Conservation (phyloP, 2,113 vertebrate genomes). For the Caretta caretta region DNA sequence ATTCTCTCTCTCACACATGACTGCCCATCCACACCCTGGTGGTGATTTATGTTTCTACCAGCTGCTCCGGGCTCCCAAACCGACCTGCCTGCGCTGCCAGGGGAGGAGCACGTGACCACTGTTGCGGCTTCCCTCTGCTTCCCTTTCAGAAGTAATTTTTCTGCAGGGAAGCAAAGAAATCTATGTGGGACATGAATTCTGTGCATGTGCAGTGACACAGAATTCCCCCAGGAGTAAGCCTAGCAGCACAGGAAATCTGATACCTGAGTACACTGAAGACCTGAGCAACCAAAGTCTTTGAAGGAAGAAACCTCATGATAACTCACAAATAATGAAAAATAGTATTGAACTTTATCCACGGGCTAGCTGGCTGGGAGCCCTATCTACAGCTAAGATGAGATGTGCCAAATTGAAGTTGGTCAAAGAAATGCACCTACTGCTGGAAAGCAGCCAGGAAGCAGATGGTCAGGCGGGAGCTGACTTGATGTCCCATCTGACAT, state of each 20-base stretch:
- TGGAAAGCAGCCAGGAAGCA: background rate
- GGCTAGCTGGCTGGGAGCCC: background rate
- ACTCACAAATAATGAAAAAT: background rate
- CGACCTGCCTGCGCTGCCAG: too few species aligned
- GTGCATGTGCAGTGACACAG: too few species aligned
- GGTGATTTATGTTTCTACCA: too few species aligned
- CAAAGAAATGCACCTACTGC: background rate
- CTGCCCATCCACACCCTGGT: too few species aligned
- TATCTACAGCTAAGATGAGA: background rate
- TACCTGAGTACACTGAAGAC: background rate
- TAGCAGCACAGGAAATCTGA: background rate
- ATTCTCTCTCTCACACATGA: too few species aligned
- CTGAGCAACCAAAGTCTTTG: background rate
- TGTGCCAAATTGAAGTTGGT: background rate
- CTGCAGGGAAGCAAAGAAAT: too few species aligned
- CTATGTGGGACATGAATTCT: too few species aligned
- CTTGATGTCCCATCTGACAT: background rate
- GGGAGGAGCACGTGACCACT: too few species aligned
- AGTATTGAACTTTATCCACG: background rate
- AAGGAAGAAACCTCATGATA: background rate
- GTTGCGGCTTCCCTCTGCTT: too few species aligned
- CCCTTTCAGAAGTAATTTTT: too few species aligned
- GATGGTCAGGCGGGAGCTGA: background rate
- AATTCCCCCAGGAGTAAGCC: background rate
- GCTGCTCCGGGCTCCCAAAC: too few species aligned